Percentiles rank a stretch among this genome's conserved stretches.
These are phyloP conservation scores for Limanda limanda DNA, from an alignment of 2,113 vertebrate species.

Conservation along the genomic window DNA sequence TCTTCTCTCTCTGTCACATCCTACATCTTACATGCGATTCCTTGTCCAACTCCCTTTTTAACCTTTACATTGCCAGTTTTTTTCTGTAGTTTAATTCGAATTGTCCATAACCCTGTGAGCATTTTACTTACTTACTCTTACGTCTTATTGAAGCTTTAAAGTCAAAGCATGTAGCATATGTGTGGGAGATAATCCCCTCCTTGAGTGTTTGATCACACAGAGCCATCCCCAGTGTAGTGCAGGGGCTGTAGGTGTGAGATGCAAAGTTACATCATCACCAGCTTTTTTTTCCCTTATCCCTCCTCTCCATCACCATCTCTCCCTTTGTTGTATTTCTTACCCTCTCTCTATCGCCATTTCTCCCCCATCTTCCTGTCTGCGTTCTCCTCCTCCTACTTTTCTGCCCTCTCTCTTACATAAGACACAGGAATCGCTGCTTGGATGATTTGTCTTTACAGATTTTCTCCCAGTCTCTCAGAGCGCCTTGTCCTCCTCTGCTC, in stretches of 20 bases:
- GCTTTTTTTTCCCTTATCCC: conserved; percentile 51
- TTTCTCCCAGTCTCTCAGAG: neutral
- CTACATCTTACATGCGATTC: neutral
- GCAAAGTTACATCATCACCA: conserved; percentile 61
- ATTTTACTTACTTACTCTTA: too few relatives aligned
- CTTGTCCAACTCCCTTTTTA: neutral
- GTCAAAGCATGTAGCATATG: conserved; percentile 4
- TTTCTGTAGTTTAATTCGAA: neutral
- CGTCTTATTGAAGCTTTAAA: neutral
- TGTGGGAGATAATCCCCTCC: conserved; percentile 50
- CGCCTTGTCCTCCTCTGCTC: neutral
- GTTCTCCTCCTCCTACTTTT: conserved; percentile 38
- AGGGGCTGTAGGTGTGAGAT: conserved; percentile 54
- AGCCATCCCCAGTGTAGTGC: conserved; percentile 27
- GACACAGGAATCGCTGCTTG: conserved; percentile 25
- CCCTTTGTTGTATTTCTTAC: neutral
- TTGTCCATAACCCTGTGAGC: neutral
- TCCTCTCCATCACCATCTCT: conserved; percentile 20
- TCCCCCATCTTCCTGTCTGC: conserved; percentile 26
- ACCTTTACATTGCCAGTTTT: neutral
- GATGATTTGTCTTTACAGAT: conserved; percentile 29
- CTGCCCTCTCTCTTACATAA: conserved; percentile 60
- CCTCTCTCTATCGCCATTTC: neutral
- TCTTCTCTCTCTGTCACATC: neutral
- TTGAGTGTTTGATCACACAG: conserved; percentile 37